Evolutionary conservation across 2,888 invertebrate species (phyloP).

Genomic region (Panopea generosa): DNA sequence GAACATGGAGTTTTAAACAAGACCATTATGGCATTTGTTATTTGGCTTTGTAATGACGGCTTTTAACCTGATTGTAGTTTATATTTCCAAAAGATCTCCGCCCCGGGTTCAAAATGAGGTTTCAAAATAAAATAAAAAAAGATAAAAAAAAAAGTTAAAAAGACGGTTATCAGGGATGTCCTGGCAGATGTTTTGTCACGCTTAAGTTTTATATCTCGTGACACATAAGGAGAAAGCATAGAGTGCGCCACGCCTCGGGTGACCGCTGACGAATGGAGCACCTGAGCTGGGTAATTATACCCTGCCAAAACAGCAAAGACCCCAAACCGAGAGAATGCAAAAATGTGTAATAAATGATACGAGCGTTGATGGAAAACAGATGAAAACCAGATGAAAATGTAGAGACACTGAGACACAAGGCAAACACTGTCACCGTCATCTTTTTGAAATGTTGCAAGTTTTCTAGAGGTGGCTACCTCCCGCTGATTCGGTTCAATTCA

Average conservation of each 20-base stretch:
- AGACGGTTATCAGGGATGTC: constrained; percentile 36
- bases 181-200: constrained; percentile 50
- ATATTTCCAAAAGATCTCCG: background rate
- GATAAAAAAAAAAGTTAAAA: too few species aligned
- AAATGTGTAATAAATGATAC: constrained; percentile 53
- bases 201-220: constrained; percentile 22
- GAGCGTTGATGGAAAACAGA: constrained; percentile 37
- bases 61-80: too few species aligned
- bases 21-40: too few species aligned
- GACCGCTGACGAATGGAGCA: constrained; percentile 41
- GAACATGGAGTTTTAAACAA: too few species aligned
- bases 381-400: constrained; percentile 17
- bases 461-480: constrained; percentile 21
- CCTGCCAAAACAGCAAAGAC: constrained; percentile 50
- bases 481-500: constrained; percentile 14
- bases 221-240: constrained; percentile 36
- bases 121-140: too few species aligned
- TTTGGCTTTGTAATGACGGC: too few species aligned
- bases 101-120: background rate
- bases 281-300: constrained; percentile 59
- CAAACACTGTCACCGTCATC: constrained; percentile 34
- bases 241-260: constrained; percentile 49
- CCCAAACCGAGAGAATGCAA: constrained; percentile 41
- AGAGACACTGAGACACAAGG: constrained; percentile 13
- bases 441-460: constrained; percentile 47